Evolutionary conservation across 2,113 vertebrate species (phyloP).

Genomic region (Myiopsitta monachus): DNA sequence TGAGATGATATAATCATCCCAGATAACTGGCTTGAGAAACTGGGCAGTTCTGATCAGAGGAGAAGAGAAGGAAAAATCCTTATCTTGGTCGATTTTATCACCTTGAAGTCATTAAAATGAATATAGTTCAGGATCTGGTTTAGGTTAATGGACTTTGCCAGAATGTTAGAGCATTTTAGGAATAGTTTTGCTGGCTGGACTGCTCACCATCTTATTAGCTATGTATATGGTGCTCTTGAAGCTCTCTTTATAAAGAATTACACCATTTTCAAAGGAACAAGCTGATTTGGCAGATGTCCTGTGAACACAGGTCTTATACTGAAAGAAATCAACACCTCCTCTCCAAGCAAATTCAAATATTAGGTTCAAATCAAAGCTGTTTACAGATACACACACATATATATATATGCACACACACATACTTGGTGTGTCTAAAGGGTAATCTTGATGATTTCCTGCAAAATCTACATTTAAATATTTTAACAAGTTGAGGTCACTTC

Average conservation of each 20-base stretch:
- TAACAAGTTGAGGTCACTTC: background rate
- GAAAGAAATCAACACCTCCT: background rate
- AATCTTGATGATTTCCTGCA: conserved; percentile 6
- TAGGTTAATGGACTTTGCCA: background rate
- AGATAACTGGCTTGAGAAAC: background rate
- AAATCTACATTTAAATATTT: background rate
- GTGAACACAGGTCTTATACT: background rate
- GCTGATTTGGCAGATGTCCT: background rate
- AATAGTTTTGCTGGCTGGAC: background rate
- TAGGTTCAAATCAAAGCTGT: background rate
- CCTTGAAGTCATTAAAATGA: background rate
- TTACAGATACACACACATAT: background rate
- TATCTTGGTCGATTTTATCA: background rate
- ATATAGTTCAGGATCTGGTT: background rate
- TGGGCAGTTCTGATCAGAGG: background rate
- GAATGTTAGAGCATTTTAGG: background rate
- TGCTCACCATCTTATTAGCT: background rate
- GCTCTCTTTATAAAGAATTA: background rate
- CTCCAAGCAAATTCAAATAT: background rate
- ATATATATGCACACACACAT: too few species aligned
- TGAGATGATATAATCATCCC: background rate
- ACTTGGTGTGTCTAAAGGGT: background rate
- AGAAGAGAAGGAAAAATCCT: background rate
- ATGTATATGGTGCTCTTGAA: background rate
- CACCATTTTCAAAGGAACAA: background rate